These are phyloP conservation scores for Agonopterix subpropinquella DNA, from an alignment of 2,888 invertebrate genomes.

Conservation along the genomic window DNA sequence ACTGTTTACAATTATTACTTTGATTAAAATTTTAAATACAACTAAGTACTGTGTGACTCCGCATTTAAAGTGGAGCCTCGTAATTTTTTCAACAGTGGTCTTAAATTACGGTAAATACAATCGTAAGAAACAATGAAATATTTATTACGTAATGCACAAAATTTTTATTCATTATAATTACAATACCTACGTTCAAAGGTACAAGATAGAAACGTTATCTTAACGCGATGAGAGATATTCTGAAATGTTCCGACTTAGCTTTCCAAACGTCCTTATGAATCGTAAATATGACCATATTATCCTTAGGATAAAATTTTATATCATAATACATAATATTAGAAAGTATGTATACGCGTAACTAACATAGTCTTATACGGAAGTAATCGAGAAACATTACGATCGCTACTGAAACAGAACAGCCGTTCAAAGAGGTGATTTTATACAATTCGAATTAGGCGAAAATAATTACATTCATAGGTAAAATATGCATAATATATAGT, in stretches of 20 bases:
- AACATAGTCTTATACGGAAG: conserved; percentile 73
- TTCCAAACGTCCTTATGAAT: conserved; percentile 66
- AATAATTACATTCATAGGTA: conserved; percentile 74
- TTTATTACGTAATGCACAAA: conserved; percentile 74
- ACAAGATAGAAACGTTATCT: conserved; percentile 72
- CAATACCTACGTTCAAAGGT: conserved; percentile 73
- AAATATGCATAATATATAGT: conserved; percentile 71
- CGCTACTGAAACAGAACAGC: conserved; percentile 68
- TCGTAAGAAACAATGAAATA: conserved; percentile 74
- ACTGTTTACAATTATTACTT: conserved; percentile 51
- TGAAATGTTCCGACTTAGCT: conserved; percentile 69
- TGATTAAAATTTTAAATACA: conserved; percentile 67
- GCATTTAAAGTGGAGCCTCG: conserved; percentile 49
- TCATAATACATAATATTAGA: conserved; percentile 71
- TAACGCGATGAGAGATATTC: conserved; percentile 72
- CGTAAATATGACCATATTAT: conserved; percentile 69
- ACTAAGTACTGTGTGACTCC: conserved; percentile 69
- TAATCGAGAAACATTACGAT: conserved; percentile 61
- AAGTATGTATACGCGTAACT: conserved; percentile 72
- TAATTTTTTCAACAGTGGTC: conserved; percentile 65
- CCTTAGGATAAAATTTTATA: conserved; percentile 74
- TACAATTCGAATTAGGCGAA: conserved; percentile 75
- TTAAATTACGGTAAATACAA: conserved; percentile 72
- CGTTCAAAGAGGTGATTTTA: conserved; percentile 70
- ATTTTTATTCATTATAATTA: conserved; percentile 73